Percentiles rank a stretch among this genome's conserved stretches.
phyloP scores from a whole-genome alignment of 2,888 invertebrate species.

The Odontomyia ornata region DNA sequence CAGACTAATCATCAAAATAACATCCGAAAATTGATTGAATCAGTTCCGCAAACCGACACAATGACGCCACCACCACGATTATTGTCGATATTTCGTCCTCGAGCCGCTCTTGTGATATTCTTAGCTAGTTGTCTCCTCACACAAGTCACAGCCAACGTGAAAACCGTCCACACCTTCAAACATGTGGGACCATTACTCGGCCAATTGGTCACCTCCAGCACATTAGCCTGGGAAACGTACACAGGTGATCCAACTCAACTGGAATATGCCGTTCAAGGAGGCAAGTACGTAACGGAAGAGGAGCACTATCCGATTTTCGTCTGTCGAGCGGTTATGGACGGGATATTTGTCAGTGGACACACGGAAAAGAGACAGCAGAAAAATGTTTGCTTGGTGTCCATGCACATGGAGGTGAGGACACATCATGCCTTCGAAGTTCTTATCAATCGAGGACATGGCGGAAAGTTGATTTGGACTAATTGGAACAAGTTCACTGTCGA shows the following conservation, averaged over 20 bases:
- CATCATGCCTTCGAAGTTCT: constrained; percentile 75
- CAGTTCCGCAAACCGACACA: background rate
- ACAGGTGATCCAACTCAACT: constrained; percentile 65
- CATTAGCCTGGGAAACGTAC: constrained; percentile 77
- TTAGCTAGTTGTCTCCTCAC: constrained; percentile 45
- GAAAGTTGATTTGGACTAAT: constrained; percentile 78
- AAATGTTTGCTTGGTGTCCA: constrained; percentile 73
- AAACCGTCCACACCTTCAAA: constrained; percentile 59
- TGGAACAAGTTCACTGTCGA: constrained; percentile 74
- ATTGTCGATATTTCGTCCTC: background rate
- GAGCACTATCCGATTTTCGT: constrained; percentile 71
- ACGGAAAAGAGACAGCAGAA: constrained; percentile 67
- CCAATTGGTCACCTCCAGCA: constrained; percentile 81
- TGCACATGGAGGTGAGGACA: constrained; percentile 68
- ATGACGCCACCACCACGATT: constrained; percentile 25
- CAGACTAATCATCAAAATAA: constrained; percentile 23
- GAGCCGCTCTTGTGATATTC: constrained; percentile 13
- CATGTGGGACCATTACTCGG: constrained; percentile 64
- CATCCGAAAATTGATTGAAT: constrained; percentile 3
- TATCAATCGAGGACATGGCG: constrained; percentile 80
- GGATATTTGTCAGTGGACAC: constrained; percentile 76
- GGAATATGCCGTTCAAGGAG: constrained; percentile 75
- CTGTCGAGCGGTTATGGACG: constrained; percentile 77
- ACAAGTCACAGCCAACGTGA: constrained; percentile 54
- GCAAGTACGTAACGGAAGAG: constrained; percentile 62